phyloP scores from a whole-genome alignment of 2,888 invertebrate species.

The Amiota mariae region DNA sequence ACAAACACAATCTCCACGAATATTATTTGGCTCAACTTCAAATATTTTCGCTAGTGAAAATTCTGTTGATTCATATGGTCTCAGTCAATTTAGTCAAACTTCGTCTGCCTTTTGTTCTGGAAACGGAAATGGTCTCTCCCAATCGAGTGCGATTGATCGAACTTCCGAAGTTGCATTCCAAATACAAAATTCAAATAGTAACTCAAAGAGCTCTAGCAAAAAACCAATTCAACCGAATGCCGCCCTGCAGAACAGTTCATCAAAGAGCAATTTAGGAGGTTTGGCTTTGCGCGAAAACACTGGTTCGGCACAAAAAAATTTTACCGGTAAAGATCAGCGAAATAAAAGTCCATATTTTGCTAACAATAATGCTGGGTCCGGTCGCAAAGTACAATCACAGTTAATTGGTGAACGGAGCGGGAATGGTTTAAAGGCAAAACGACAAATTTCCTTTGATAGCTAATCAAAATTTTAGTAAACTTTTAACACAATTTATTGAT shows the following conservation, averaged over 20 bases:
- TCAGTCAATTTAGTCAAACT: conserved; percentile 59
- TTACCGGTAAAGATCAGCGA: conserved; percentile 71
- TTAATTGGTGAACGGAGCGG: conserved; percentile 27
- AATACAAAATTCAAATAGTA: conserved; percentile 34
- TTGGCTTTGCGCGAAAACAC: conserved; percentile 71
- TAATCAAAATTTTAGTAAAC: conserved; percentile 44
- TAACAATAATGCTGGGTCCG: conserved; percentile 23
- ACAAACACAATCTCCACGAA: conserved; percentile 40
- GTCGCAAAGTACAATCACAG: conserved; percentile 4
- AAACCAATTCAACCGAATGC: conserved; percentile 59
- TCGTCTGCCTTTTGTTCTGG: conserved; percentile 40
- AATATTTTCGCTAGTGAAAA: conserved; percentile 63
- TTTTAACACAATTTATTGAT: neutral
- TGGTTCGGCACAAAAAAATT: conserved; percentile 71
- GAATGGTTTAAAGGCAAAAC: conserved; percentile 74
- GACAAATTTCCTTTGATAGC: conserved; percentile 79
- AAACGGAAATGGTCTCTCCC: conserved; percentile 30
- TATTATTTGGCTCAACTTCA: conserved; percentile 48
- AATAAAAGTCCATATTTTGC: conserved; percentile 70
- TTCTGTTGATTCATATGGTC: conserved; percentile 64
- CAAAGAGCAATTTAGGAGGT: conserved; percentile 70
- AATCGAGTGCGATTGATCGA: conserved; percentile 56
- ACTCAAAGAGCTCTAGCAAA: conserved; percentile 30
- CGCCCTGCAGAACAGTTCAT: conserved; percentile 69
- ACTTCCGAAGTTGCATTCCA: conserved; percentile 52